Base-by-base conservation (phyloP, 30 jellyfish, hydroid and myxozoan species). In the Turritopsis dohrnii region DNA sequence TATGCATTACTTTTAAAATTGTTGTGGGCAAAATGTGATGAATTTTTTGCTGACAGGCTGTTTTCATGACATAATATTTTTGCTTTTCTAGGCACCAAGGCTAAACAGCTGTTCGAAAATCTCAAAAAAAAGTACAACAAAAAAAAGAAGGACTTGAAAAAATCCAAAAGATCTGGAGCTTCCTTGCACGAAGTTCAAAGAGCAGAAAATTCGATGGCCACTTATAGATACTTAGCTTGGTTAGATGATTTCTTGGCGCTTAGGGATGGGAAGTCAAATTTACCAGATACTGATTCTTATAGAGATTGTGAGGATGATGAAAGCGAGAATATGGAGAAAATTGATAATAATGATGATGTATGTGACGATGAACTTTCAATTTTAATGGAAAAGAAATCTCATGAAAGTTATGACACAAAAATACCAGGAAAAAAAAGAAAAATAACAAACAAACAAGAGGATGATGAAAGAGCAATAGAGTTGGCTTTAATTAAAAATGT, bases 201-300 rank as follows among this genome's bases (percentile, higher is more conserved):
- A 60, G 73, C 73, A 21, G 73, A 60, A 60, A 60, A 60, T 60
- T 21, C 73, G 19, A 21, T 60, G 73, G 73, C 19, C 19, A 18
- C 73, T 18, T 60, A 60, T 0, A 60, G 21, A 60, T 60, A 0
- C 21, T 23, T 0, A 60, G 19, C 22, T 23, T 60, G 73, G 0
- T 60, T 60, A 23, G 73, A 60, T 23, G 73, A 60, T 60, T 60
- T 60, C 73, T 18, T 60, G 73, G 73, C 73, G 73, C 73, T 60
- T 23, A 60, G 73, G 73, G 73, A 60, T 18, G 73, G 73, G 22
- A 60, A 60, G 21, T 60, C 73, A 60, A 60, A 0, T 60, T 60
- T 60, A 23, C 19, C 0, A 60, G 73, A 60, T 23, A 60, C 22
- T 60, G 73, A 60, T 18, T 18, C 22, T 18, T 21, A 60, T 21